Evolutionary conservation across 2,888 invertebrate species (phyloP).

Genomic region (Brachyptera putata): DNA sequence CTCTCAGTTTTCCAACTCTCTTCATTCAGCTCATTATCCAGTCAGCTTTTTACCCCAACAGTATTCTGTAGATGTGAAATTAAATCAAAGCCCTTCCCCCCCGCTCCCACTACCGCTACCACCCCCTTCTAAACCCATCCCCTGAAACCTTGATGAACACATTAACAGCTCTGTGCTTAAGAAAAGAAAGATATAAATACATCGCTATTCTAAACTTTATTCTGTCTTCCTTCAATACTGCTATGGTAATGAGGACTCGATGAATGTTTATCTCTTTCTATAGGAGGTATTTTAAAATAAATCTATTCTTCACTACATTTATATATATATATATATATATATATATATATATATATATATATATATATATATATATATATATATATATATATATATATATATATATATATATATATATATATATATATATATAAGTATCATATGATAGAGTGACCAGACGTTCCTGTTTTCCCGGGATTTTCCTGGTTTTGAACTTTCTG

Average conservation of each 20-base stretch:
- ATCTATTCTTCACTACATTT: slow-evolving; percentile 10
- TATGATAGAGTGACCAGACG: too few relatives aligned
- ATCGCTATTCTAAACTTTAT: background rate
- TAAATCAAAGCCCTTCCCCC: slow-evolving; percentile 9
- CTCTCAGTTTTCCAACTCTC: slow-evolving; percentile 16
- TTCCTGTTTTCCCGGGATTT: too few relatives aligned
- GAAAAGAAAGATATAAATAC: slow-evolving; percentile 13
- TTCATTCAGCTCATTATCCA: slow-evolving; percentile 21
- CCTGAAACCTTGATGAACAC: slow-evolving; percentile 20
- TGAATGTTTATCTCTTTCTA: slow-evolving; percentile 23
- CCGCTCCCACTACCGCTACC: background rate
- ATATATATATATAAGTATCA: too few relatives aligned
- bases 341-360: too few relatives aligned
- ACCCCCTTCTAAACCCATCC: background rate
- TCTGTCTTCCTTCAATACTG: background rate
- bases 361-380: too few relatives aligned
- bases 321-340: too few relatives aligned
- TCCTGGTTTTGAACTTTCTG: too few relatives aligned
- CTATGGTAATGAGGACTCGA: slow-evolving; percentile 28
- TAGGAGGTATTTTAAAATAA: slow-evolving; percentile 10
- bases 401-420: too few relatives aligned
- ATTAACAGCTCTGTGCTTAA: slow-evolving; percentile 9
- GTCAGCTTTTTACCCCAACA: slow-evolving; percentile 3
- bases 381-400: too few relatives aligned
- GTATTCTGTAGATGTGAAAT: slow-evolving; percentile 11